phyloP scores from a whole-genome alignment of 2,113 vertebrate genomes.

The Martes martes region DNA sequence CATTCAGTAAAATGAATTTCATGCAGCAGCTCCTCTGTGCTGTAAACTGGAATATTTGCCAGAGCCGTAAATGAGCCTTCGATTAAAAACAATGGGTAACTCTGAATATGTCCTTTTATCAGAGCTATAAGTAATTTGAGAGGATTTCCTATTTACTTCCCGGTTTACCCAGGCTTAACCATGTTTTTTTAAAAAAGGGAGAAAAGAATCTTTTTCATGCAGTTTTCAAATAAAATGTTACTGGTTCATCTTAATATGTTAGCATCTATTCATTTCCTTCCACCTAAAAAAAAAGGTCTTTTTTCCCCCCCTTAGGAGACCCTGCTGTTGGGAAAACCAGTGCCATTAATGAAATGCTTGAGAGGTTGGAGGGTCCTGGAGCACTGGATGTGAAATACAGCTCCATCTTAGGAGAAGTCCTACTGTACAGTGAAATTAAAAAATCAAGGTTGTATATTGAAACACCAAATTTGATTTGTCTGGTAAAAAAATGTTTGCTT shows the following conservation, averaged over 20 bases:
- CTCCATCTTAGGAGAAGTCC: conserved; percentile 79
- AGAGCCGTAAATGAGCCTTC: background rate
- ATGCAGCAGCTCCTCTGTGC: background rate
- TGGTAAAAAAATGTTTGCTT: background rate
- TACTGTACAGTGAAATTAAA: conserved; percentile 74
- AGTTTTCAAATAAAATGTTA: background rate
- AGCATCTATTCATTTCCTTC: background rate
- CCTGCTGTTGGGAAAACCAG: conserved; percentile 79
- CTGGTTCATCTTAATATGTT: background rate
- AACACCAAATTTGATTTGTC: background rate
- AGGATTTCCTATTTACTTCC: background rate
- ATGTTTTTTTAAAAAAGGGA: background rate
- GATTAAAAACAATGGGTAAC: background rate
- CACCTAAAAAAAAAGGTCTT: background rate
- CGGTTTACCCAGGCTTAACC: background rate
- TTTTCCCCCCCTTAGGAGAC: conserved; percentile 67
- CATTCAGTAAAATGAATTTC: background rate
- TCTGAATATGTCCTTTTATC: background rate
- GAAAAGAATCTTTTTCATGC: background rate
- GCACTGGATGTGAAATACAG: conserved; percentile 68
- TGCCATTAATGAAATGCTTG: conserved; percentile 77
- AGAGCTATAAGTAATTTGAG: background rate
- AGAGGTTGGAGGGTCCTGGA: conserved; percentile 68
- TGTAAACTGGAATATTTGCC: background rate
- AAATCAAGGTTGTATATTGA: conserved; percentile 74